Evolutionary conservation across 2,113 vertebrate genomes (phyloP).

Genomic region (Neotragus pygmaeus): DNA sequence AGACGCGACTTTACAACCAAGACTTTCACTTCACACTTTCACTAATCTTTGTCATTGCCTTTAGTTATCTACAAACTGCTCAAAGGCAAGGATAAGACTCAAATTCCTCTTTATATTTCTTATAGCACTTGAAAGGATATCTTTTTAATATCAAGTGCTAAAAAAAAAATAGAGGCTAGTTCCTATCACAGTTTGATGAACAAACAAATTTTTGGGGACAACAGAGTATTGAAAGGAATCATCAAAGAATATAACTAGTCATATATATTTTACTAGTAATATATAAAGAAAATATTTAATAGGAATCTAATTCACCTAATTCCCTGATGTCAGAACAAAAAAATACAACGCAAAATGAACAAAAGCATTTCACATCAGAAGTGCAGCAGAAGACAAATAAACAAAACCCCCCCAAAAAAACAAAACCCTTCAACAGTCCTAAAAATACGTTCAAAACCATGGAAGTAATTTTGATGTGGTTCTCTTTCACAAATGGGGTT

Average conservation of each 20-base stretch:
- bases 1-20: not conserved
- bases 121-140: not conserved
- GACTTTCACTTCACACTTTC: not conserved
- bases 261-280: too few relatives aligned
- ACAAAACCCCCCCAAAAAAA: not conserved
- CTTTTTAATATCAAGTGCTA: not conserved
- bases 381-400: not conserved
- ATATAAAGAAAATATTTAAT: not conserved
- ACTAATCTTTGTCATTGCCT: not conserved
- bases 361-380: not conserved
- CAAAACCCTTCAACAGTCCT: not conserved
- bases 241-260: not conserved
- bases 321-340: not conserved
- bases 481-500: not conserved
- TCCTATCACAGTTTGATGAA: not conserved
- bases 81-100: not conserved
- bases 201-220: not conserved
- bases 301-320: not conserved
- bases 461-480: not conserved
- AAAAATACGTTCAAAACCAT: slow-evolving; percentile 24
- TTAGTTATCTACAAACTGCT: not conserved
- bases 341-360: not conserved
- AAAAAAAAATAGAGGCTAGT: not conserved
- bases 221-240: not conserved
- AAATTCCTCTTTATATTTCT: not conserved